Conservation (phyloP, 2,113 vertebrate species). For the Alectura lathami region DNA sequence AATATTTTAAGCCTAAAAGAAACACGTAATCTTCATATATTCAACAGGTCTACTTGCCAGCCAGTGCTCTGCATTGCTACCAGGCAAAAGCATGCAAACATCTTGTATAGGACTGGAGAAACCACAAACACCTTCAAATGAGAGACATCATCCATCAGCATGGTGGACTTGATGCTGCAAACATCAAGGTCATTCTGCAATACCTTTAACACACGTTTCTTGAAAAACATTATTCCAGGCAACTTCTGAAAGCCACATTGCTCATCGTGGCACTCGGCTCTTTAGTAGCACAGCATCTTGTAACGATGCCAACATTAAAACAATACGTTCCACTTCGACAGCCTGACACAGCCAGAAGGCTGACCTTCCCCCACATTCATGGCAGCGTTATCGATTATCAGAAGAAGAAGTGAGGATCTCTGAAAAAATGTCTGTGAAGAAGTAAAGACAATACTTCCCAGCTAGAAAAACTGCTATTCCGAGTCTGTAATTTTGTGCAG, state of each 20-base stretch:
- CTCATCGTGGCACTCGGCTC: not conserved
- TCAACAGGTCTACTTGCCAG: not conserved
- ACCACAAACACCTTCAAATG: not conserved
- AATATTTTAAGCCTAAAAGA: not conserved
- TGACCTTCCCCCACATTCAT: not conserved
- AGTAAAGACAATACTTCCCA: not conserved
- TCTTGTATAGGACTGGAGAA: not conserved
- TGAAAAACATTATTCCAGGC: not conserved
- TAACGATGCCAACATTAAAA: not conserved
- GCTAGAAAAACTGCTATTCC: not conserved
- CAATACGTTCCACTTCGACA: not conserved
- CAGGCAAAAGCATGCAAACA: not conserved
- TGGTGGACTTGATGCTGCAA: not conserved
- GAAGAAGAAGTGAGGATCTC: not conserved
- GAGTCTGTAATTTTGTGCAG: not conserved
- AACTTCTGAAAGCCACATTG: not conserved
- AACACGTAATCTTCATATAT: not conserved
- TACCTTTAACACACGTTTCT: not conserved
- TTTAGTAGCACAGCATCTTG: not conserved
- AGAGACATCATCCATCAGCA: not conserved
- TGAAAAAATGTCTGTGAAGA: not conserved
- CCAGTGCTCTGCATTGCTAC: rapidly evolving
- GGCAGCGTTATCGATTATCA: not conserved
- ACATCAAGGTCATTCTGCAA: not conserved
- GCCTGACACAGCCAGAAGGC: not conserved